Base-by-base conservation (phyloP, 2,888 invertebrate species). In the Stenoptilia bipunctidactyla region DNA sequence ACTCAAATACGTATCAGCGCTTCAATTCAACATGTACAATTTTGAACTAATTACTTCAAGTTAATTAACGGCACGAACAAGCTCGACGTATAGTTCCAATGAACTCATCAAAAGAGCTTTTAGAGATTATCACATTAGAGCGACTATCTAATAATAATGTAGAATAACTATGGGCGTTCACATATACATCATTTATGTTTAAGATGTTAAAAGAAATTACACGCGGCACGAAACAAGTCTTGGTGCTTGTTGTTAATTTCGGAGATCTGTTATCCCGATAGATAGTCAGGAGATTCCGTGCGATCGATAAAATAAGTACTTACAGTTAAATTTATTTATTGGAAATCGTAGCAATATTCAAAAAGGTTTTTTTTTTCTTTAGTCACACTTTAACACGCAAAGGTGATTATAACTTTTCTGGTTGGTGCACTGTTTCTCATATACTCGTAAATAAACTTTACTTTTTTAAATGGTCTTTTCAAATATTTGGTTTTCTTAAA, bases 101-200 rank as follows among this genome's bases (percentile, higher is more conserved):
- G 71, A 76, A 77, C 77, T 70, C 80, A 72, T 80, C 79, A 80
- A 65, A 69, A 62, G 58, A 67, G 63, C 66, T 60, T 66, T 76
- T 61, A 61, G 57, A 69, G 61, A 69, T 73, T 70, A 74, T 69
- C 69, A 73, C 71, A 74, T 77, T 76, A 76, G 68, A 55, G 51
- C 49, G 56, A 61, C 52, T 50, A 59, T 62, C 57, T 63, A 73
- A 76, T 80, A 80, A 80, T 80, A 79, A 79, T 67, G 59, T 30
- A 20, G 30, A 30, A 10, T 30, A 50, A 60, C 55, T 58, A 57
- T 65, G 57, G 82, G 80, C 82, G 80, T 77, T 67, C 68, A 58
- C 71, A 58, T 63, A 76, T 74, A 64, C 67, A 77, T 79, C 77
- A 76, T 74, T 73, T 70, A 67, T 72, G 75, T 74, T 65, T 76